Evolutionary conservation across 2,888 invertebrate species (phyloP).

Genomic region (Agrochola lota): DNA sequence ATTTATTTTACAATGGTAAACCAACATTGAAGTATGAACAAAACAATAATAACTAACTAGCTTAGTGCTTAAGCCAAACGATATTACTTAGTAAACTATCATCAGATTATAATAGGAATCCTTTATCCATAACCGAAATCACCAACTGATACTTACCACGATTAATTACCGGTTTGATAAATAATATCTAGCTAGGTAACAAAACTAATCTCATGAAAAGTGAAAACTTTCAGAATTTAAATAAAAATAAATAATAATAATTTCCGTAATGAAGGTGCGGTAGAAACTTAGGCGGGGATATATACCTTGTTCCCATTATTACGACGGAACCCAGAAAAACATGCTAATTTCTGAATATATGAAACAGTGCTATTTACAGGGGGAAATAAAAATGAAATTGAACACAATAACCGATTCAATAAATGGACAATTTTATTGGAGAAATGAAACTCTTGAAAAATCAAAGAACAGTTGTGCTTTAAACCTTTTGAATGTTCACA

Average conservation of each 20-base stretch:
- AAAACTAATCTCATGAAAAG: not conserved
- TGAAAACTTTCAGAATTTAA: not conserved
- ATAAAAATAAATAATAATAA: no score
- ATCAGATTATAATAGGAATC: no score
- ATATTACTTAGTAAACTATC: no score
- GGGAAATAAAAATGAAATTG: slow-evolving; percentile 51
- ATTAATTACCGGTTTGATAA: not conserved
- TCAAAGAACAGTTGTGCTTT: slow-evolving; percentile 38
- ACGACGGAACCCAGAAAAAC: slow-evolving; percentile 53
- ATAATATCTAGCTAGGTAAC: not conserved
- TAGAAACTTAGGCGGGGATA: not conserved
- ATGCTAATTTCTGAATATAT: slow-evolving; percentile 56
- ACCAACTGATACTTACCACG: no score
- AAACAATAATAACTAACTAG: no score
- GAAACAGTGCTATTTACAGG: slow-evolving; percentile 26
- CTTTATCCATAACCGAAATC: not conserved
- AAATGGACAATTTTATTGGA: slow-evolving; percentile 56
- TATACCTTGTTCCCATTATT: not conserved
- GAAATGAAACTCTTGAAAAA: slow-evolving; percentile 31
- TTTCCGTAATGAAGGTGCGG: no score
- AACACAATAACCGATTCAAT: slow-evolving; percentile 46
- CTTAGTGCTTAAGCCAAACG: no score
- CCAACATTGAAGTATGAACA: no score
- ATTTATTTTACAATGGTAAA: no score
- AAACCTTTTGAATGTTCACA: slow-evolving; percentile 15